A percentile compares a stretch with the other conserved stretches of the same genome.
These are phyloP conservation scores for Drosophila nigrodunni DNA, from an alignment of 1,140 invertebrate genomes.

Conservation along the genomic window DNA sequence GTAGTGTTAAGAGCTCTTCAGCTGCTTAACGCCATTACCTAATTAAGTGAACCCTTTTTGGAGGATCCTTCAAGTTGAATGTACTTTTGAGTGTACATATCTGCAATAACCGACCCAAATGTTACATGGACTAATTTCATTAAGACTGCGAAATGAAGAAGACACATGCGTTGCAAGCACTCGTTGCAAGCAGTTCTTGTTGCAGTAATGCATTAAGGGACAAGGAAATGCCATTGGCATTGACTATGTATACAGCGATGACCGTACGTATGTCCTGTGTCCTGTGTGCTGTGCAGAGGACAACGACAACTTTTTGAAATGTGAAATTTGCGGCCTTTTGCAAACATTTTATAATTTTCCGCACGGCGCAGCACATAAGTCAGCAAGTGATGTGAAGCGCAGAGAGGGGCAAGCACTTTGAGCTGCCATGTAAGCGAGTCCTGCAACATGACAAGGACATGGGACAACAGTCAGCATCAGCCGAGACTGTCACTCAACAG, in stretches of 20 bases:
- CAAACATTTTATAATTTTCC: conserved; percentile 78
- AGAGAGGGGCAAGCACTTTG: conserved; percentile 21
- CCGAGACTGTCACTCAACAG: conserved; percentile 44
- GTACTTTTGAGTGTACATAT: conserved; percentile 10
- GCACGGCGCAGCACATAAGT: conserved; percentile 72
- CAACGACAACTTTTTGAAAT: conserved; percentile 67
- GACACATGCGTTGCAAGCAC: conserved; percentile 28
- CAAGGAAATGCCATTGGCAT: conserved; percentile 46
- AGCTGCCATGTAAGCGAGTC: conserved; percentile 52
- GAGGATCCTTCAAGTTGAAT: neutral
- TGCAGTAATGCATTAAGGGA: conserved; percentile 40
- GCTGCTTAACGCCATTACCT: no score
- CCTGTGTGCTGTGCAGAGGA: conserved; percentile 38
- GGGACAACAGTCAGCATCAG: conserved; percentile 46
- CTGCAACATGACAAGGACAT: conserved; percentile 57
- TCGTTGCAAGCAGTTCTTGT: conserved; percentile 22
- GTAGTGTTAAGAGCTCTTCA: no score
- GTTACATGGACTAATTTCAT: conserved; percentile 58
- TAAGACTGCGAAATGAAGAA: conserved; percentile 44
- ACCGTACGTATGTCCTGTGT: neutral
- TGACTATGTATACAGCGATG: neutral
- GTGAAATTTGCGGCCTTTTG: conserved; percentile 61
- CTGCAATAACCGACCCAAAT: conserved; percentile 56
- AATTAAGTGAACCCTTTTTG: no score
- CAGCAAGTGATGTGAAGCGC: conserved; percentile 23